phyloP scores from a whole-genome alignment of 2,797 vertebrate genomes.

The Sebastes alutus region DNA sequence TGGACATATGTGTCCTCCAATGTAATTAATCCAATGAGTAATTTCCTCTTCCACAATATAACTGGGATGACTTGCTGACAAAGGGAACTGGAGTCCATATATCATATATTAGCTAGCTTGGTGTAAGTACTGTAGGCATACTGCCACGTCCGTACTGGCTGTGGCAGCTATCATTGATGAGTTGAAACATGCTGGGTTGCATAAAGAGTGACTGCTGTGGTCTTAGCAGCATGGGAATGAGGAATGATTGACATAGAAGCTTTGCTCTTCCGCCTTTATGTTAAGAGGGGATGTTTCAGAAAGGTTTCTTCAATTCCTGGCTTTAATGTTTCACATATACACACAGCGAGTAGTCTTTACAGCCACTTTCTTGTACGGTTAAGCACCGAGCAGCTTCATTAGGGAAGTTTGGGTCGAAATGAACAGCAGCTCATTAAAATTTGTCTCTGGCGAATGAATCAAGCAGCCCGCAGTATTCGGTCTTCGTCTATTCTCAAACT shows the following conservation, averaged over 20 bases:
- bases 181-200: neutral
- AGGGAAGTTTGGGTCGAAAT: slow-evolving; percentile 1
- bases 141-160: slow-evolving; percentile 5
- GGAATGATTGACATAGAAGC: neutral
- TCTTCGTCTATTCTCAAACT: slow-evolving; percentile 1
- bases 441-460: slow-evolving; percentile 23
- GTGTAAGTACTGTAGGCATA: neutral
- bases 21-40: slow-evolving; percentile 66
- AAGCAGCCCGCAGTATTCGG: neutral
- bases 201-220: neutral
- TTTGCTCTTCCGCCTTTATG: neutral
- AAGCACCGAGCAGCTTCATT: neutral
- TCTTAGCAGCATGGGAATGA: neutral
- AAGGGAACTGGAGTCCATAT: slow-evolving; percentile 12
- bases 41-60: slow-evolving; percentile 47
- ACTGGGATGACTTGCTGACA: slow-evolving; percentile 48
- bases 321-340: neutral
- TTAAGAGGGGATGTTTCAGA: neutral
- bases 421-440: slow-evolving; percentile 33
- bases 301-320: neutral
- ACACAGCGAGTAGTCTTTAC: neutral
- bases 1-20: slow-evolving; percentile 42
- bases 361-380: neutral
- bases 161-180: slow-evolving; percentile 9
- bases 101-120: slow-evolving; percentile 31